phyloP scores from a whole-genome alignment of 2,888 invertebrate genomes.

The Platycheirus rosarum region DNA sequence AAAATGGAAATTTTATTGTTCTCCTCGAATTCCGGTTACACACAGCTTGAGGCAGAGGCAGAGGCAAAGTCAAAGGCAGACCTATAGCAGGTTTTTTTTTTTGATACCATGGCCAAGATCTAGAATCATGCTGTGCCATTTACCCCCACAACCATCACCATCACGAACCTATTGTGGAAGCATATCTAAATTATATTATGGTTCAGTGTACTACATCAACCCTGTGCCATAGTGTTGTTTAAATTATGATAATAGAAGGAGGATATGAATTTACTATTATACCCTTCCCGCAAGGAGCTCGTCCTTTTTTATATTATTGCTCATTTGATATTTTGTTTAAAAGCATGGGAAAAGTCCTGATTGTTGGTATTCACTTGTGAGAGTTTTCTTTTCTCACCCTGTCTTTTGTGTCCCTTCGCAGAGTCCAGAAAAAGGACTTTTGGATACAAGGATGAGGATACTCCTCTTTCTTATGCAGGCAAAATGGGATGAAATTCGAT shows the following conservation, averaged over 20 bases:
- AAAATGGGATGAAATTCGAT: slow-evolving; percentile 54
- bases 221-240: slow-evolving; percentile 68
- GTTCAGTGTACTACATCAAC: slow-evolving; percentile 70
- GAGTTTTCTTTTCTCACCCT: background rate
- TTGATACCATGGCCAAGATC: slow-evolving; percentile 34
- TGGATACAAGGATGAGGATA: slow-evolving; percentile 31
- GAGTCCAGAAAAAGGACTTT: slow-evolving; percentile 9
- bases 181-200: slow-evolving; percentile 69
- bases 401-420: too few species aligned
- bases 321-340: slow-evolving; percentile 53
- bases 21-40: slow-evolving; percentile 58
- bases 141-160: background rate
- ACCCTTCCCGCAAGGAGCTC: slow-evolving; percentile 13
- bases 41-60: background rate
- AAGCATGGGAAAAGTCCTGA: slow-evolving; percentile 40
- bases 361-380: slow-evolving; percentile 55
- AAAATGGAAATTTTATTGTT: slow-evolving; percentile 73
- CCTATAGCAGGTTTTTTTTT: background rate
- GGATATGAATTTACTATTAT: slow-evolving; percentile 65
- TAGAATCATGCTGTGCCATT: slow-evolving; percentile 11
- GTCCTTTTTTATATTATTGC: slow-evolving; percentile 21
- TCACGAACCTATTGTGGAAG: slow-evolving; percentile 20
- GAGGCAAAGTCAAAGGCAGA: background rate
- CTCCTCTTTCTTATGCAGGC: slow-evolving; percentile 21
- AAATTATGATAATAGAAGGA: slow-evolving; percentile 70